Percentiles rank a stretch among this genome's conserved stretches.
These are phyloP conservation scores for Scaptomyza parva DNA, from an alignment of 2,888 invertebrate genomes.

Conservation along the genomic window DNA sequence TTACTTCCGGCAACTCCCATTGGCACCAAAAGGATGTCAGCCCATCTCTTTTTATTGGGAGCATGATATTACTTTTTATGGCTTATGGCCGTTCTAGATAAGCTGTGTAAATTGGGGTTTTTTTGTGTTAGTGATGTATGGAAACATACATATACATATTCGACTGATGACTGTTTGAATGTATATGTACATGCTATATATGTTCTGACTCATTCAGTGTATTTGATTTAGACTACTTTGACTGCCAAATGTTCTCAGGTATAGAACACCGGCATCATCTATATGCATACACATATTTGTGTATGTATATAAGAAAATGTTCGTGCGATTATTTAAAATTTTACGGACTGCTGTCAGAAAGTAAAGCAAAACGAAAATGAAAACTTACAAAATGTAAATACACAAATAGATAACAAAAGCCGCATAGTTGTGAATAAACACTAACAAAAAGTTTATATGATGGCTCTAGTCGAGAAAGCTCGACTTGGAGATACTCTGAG, in stretches of 20 bases:
- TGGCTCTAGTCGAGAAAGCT: too few relatives aligned
- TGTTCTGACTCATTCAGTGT: slow-evolving; percentile 38
- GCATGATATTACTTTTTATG: slow-evolving; percentile 45
- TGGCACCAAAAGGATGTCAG: slow-evolving; percentile 56
- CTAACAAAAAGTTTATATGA: slow-evolving; percentile 36
- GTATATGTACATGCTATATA: not conserved
- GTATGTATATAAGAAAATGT: slow-evolving; percentile 18
- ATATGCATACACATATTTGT: slow-evolving; percentile 16
- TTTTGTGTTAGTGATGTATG: not conserved
- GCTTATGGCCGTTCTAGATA: slow-evolving; percentile 23
- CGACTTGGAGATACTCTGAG: too few relatives aligned
- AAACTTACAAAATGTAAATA: slow-evolving; percentile 22
- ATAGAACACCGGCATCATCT: slow-evolving; percentile 50
- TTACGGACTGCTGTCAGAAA: slow-evolving; percentile 36
- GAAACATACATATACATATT: slow-evolving; percentile 11
- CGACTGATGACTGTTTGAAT: slow-evolving; percentile 30
- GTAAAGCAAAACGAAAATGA: slow-evolving; percentile 31
- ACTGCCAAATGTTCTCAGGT: slow-evolving; percentile 26
- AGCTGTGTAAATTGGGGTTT: too few relatives aligned
- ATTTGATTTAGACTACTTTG: slow-evolving; percentile 32
- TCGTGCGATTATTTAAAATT: slow-evolving; percentile 34
- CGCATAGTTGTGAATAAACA: slow-evolving; percentile 41
- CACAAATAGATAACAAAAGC: slow-evolving; percentile 14
- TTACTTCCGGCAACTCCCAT: slow-evolving; percentile 55
- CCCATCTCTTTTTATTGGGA: slow-evolving; percentile 7